Evolutionary conservation across 2,888 invertebrate genomes (phyloP), one percentile per base, ranked within the genome.

Genomic region (Drosophila mimica): DNA sequence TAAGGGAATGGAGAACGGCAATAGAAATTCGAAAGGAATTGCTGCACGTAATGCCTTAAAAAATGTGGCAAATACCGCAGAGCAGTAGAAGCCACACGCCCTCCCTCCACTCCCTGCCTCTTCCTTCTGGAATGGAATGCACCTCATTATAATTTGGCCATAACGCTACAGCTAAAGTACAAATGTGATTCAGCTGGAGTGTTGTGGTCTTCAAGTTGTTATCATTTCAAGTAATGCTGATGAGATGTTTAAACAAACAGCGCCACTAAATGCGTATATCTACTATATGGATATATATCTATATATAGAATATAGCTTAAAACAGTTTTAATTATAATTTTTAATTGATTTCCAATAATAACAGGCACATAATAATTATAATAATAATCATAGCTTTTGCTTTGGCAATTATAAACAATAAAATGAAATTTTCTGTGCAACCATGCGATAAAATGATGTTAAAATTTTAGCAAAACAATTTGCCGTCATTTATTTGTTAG

Each of bases 291-390:
- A 38, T 17, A 0, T 17, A 2, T 43, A 4, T 5, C 11, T 20
- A 5, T 43, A 4, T 5, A 20, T 20, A 5, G 8, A 28, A 25
- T 13, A 3, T 4, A 30, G 74, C 63, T 48, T 54, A 34, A 67
- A 76, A 70, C 68, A 72, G 72, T 82, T 81, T 20, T 81, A 68
- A 82, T 81, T 81, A 77, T 72, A 68, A 75, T 83, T 83, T 85
- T 83, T 70, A 79, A 84, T 83, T 85, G 81, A 81, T 81, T 81
- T 74, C 62, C 70, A 52, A 53, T 15, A 54, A 49, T 8, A 52
- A 56, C 13, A 28, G 6, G 13, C 28, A 4, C 28, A 52, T 58
- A 43, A 48, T 58, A 65, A 34, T 25, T 46, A 30, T 28, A 20
- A 58, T 52, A 53, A 61, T 60, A 49, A 40, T 49, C 38, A 49